A percentile compares a stretch with the other conserved stretches of the same genome.
These are phyloP conservation scores for Cantharis rufa DNA, from an alignment of 2,888 invertebrate species.

Conservation along the genomic window DNA sequence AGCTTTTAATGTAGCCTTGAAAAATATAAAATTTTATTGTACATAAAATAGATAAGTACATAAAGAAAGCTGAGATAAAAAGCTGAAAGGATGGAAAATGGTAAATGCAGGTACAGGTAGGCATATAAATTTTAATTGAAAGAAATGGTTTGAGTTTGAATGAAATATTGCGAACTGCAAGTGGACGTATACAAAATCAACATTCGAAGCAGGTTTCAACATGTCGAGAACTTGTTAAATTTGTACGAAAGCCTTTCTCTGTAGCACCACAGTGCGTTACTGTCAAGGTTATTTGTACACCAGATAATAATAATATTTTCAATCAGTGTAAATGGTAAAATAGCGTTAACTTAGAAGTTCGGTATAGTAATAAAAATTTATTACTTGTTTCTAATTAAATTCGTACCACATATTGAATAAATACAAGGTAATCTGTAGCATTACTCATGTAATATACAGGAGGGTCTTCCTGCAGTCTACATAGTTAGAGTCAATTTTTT, in stretches of 20 bases:
- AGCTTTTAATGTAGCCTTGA: not conserved
- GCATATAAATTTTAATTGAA: not conserved
- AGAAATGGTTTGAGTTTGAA: not conserved
- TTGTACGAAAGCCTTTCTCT: not conserved
- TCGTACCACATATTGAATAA: too few species aligned
- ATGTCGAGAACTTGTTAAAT: not conserved
- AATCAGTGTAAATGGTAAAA: not conserved
- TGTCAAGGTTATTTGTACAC: not conserved
- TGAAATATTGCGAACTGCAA: not conserved
- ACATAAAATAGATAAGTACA: not conserved
- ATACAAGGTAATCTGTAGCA: not conserved
- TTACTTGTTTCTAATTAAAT: too few species aligned
- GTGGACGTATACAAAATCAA: not conserved
- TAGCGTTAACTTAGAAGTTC: too few species aligned
- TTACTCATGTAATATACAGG: not conserved
- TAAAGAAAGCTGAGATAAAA: not conserved
- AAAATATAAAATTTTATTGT: not conserved
- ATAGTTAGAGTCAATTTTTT: too few species aligned
- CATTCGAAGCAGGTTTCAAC: not conserved
- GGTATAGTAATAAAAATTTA: too few species aligned
- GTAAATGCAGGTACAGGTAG: not conserved
- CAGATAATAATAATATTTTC: not conserved
- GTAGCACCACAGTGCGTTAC: not conserved
- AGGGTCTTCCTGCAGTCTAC: too few species aligned
- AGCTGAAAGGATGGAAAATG: not conserved